Evolutionary conservation across 1,140 invertebrate genomes (phyloP).

Genomic region (Rhyzopertha dominica): DNA sequence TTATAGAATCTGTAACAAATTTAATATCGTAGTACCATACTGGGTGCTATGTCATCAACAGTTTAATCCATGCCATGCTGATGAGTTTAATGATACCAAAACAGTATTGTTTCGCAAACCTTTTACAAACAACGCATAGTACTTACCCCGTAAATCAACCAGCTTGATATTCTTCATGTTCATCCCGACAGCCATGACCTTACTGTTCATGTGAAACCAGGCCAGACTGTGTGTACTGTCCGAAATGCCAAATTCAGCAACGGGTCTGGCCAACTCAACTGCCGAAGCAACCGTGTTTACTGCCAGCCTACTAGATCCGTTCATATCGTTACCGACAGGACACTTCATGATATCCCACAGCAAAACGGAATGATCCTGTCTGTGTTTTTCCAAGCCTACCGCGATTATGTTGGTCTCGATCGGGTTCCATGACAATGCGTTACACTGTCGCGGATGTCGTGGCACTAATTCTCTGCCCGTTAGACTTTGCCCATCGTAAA

Average conservation of each 20-base stretch:
- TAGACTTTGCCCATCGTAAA: conserved; percentile 60
- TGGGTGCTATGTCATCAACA: background rate
- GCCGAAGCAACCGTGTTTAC: conserved; percentile 24
- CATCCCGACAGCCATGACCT: conserved; percentile 77
- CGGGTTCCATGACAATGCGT: conserved; percentile 85
- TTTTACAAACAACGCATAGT: conserved; percentile 1
- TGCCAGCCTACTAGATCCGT: conserved; percentile 15
- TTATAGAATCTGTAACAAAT: conserved; percentile 58
- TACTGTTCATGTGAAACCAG: conserved; percentile 73
- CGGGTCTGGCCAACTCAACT: conserved; percentile 49
- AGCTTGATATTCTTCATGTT: conserved; percentile 86
- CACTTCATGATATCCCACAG: conserved; percentile 72
- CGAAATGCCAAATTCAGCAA: conserved; percentile 65
- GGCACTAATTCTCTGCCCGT: conserved; percentile 78
- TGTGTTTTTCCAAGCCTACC: conserved; percentile 79
- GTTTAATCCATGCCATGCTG: background rate
- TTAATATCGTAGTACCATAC: conserved; percentile 13
- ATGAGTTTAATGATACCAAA: background rate
- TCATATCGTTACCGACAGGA: conserved; percentile 42
- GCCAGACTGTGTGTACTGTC: conserved; percentile 79
- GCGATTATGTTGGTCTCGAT: conserved; percentile 76
- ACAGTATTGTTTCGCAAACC: conserved; percentile 2
- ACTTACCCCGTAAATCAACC: conserved; percentile 84
- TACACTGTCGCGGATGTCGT: conserved; percentile 76
- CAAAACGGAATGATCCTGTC: conserved; percentile 73